Evolutionary conservation across 2,113 vertebrate genomes (phyloP).

Genomic region (Phylloscopus trochilus): DNA sequence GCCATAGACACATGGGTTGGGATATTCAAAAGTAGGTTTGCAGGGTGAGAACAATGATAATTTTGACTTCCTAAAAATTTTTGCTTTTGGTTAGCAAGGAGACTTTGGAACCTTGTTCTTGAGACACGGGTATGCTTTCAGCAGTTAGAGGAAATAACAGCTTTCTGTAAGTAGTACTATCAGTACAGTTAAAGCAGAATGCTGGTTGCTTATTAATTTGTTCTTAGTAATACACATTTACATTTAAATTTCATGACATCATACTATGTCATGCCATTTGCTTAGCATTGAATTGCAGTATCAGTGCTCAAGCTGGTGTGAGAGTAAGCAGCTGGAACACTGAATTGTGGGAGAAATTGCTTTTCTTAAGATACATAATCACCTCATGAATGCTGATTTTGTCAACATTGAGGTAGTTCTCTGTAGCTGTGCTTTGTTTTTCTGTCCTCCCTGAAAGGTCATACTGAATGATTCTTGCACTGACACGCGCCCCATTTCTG

Average conservation of each 20-base stretch:
- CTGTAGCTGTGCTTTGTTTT: background rate
- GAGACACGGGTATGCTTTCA: background rate
- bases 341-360: background rate
- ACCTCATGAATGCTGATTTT: background rate
- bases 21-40: background rate
- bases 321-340: background rate
- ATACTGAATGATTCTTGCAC: background rate
- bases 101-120: background rate
- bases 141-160: background rate
- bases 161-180: background rate
- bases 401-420: background rate
- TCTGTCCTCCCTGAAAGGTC: background rate
- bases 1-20: background rate
- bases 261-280: background rate
- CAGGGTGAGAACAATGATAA: background rate
- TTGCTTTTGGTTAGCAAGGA: background rate
- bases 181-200: background rate
- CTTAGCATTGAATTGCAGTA: background rate
- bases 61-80: background rate
- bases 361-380: background rate
- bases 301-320: background rate
- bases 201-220: background rate
- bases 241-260: background rate
- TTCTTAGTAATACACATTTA: background rate
- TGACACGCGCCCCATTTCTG: background rate